Evolutionary conservation across 2,797 vertebrate genomes (phyloP), one percentile per base, ranked within the genome.

Genomic region (Otolemur crassicaudatus): DNA sequence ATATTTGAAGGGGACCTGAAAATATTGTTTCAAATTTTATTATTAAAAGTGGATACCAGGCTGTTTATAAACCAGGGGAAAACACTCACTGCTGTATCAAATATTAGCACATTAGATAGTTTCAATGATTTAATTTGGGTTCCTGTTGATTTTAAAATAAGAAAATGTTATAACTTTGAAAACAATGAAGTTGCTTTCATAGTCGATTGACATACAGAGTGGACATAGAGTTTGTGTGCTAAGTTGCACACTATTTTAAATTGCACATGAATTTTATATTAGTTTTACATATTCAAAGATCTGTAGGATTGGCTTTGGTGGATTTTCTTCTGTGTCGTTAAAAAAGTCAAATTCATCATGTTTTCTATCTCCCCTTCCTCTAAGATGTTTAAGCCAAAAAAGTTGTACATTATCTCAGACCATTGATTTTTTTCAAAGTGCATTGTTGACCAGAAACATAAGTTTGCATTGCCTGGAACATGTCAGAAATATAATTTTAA

Each of bases 131-230:
- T 85, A 80, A 67, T 10, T 61, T 61, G 73, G 46, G 31, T 63
- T 72, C 63, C 65, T 40, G 17, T 9, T 69, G 27, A 79, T 70
- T 92, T 89, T 63, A 58, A 94, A 94, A 84, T 72, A 88, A 93
- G 69, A 93, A 91, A 75, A 73, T n/a, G 23, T 40, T 84, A 34
- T 20, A 75, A 87, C 65, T 88, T 83, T 17, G n/a, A 94, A 89
- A 16, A 16, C 7, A 49, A 22, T 27, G 13, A 16, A 84, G 13
- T 17, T 87, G 77, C 14, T 87, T 86, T 85, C 46, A 40, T 19
- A 69, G 87, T 77, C 63, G 75, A 29, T 56, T 80, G 69, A 53
- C 49, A 53, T 17, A 53, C 49, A 53, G 49, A 53, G 49, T 53
- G 14, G 49, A 53, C 49, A 53, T 53, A 53, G 16, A 53, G 49